Conservation (phyloP, 2,888 invertebrate species). For the Lysandra coridon region DNA sequence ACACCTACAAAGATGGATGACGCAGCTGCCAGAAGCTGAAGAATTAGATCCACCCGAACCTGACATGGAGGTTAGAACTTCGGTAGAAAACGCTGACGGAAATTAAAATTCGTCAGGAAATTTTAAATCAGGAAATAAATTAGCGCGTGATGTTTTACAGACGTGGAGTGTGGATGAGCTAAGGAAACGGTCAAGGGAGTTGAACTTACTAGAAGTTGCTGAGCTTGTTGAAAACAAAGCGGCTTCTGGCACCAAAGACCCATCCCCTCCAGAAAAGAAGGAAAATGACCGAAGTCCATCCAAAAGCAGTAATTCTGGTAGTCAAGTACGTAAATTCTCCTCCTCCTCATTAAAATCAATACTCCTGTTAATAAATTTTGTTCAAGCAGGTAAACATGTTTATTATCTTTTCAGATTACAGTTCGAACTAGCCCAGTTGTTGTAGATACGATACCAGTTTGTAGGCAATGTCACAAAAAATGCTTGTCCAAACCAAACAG, state of each 20-base stretch:
- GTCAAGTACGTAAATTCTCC: slow-evolving; percentile 81
- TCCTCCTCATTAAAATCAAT: not conserved
- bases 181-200: slow-evolving; percentile 84
- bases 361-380: slow-evolving; percentile 16
- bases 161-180: slow-evolving; percentile 88
- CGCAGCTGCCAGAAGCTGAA: slow-evolving; percentile 84
- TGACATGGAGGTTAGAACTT: slow-evolving; percentile 72
- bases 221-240: slow-evolving; percentile 58
- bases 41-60: slow-evolving; percentile 76
- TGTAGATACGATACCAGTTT: slow-evolving; percentile 86
- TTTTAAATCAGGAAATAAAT: not conserved
- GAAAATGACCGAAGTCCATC: slow-evolving; percentile 85
- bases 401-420: slow-evolving; percentile 81
- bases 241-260: slow-evolving; percentile 55
- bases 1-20: slow-evolving; percentile 91
- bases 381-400: not conserved
- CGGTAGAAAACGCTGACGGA: not conserved
- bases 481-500: slow-evolving; percentile 83
- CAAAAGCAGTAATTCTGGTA: slow-evolving; percentile 88
- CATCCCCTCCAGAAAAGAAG: slow-evolving; percentile 65
- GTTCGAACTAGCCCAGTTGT: slow-evolving; percentile 88
- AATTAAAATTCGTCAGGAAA: not conserved
- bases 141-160: slow-evolving; percentile 45
- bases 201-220: slow-evolving; percentile 80
- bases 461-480: slow-evolving; percentile 89